Percentiles rank a stretch among this genome's conserved stretches.
phyloP scores from a whole-genome alignment of 2,113 vertebrate species.

The Psephotus haematonotus region DNA sequence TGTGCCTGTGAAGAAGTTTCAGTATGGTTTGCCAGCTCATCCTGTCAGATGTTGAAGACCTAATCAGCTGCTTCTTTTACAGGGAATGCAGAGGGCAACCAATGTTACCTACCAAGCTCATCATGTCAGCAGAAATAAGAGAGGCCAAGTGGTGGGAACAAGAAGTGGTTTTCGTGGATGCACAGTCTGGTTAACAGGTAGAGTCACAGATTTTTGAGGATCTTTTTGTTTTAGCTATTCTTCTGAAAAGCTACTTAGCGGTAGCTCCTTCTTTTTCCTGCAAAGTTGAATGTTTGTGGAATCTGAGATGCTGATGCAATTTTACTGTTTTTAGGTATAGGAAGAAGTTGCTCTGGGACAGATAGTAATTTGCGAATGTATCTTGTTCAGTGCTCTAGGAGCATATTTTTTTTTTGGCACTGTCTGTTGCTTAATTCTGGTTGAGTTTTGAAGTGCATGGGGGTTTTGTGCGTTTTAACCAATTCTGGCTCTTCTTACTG shows the following conservation, averaged over 20 bases:
- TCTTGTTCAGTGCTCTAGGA: not conserved
- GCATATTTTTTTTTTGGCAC: not conserved
- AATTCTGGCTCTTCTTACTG: not conserved
- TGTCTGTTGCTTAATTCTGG: not conserved
- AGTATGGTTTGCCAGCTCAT: not conserved
- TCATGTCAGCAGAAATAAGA: conserved; percentile 96
- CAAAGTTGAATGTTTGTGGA: not conserved
- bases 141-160: conserved; percentile 95
- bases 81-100: conserved; percentile 97
- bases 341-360: not conserved
- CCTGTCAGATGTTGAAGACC: not conserved
- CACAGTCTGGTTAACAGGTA: conserved; percentile 97
- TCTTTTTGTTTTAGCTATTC: not conserved
- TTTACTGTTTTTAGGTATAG: not conserved
- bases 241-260: not conserved
- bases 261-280: not conserved
- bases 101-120: conserved; percentile 99
- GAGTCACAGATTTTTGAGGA: not conserved
- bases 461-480: not conserved
- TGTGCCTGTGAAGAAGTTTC: not conserved
- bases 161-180: conserved; percentile 96
- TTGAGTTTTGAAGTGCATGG: not conserved
- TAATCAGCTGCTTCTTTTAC: not conserved
- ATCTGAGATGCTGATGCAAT: not conserved
- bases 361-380: not conserved